Conservation (phyloP, 2,888 invertebrate genomes). For the Parochlus steinenii region DNA sequence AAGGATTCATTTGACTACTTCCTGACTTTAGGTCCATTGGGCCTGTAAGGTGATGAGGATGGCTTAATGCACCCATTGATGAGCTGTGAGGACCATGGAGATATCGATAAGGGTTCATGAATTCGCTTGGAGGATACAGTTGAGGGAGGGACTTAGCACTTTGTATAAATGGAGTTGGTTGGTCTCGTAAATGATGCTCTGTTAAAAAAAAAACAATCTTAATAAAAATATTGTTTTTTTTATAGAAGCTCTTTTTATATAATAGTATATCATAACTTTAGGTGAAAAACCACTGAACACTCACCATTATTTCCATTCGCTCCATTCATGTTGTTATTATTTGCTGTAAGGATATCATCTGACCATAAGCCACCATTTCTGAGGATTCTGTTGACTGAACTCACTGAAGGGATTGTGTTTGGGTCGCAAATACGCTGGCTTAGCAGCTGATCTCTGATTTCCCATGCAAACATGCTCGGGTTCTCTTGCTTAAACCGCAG, state of each 20-base stretch:
- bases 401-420: conserved; percentile 81
- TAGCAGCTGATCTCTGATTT: conserved; percentile 79
- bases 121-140: conserved; percentile 6
- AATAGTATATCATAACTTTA: background rate
- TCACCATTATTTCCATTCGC: conserved; percentile 19
- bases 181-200: conserved; percentile 8
- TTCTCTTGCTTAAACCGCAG: conserved; percentile 87
- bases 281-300: background rate
- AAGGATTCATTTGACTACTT: background rate
- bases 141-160: too few relatives aligned
- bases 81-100: background rate
- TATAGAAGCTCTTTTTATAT: background rate
- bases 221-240: background rate
- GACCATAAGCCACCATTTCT: conserved; percentile 75
- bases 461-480: conserved; percentile 95
- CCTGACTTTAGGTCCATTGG: background rate
- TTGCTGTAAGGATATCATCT: conserved; percentile 34
- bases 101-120: conserved; percentile 7
- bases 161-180: too few relatives aligned
- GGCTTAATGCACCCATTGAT: background rate
- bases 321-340: conserved; percentile 22
- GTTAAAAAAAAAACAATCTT: conserved; percentile 13
- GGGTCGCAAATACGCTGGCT: conserved; percentile 83
- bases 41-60: conserved; percentile 2
- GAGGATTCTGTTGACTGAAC: conserved; percentile 84